Conservation (phyloP, 1,140 invertebrate species). For the Scaptomyza graminum region DNA sequence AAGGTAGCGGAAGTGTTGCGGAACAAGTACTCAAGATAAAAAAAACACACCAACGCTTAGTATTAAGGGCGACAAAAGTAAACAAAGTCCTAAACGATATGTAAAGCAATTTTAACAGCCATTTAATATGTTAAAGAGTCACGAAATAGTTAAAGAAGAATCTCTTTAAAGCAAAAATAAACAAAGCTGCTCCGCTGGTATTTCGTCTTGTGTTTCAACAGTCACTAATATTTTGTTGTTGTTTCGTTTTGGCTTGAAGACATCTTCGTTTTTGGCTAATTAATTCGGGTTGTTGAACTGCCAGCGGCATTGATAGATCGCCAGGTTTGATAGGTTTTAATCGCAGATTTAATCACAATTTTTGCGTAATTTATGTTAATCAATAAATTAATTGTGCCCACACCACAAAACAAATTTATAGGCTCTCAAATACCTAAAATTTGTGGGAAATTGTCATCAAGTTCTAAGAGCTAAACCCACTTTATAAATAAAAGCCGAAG, state of each 20-base stretch:
- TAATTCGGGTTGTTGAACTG: constrained; percentile 74
- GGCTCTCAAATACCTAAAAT: constrained; percentile 37
- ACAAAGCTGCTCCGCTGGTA: constrained; percentile 39
- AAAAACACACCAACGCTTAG: constrained; percentile 20
- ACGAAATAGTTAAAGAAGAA: constrained; percentile 11
- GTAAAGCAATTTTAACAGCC: constrained; percentile 53
- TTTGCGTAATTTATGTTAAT: constrained; percentile 52
- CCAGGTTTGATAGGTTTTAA: constrained; percentile 45
- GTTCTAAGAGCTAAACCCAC: constrained; percentile 28
- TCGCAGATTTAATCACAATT: constrained; percentile 58
- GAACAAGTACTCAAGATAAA: constrained; percentile 8
- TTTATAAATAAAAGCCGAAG: constrained; percentile 13
- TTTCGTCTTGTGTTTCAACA: constrained; percentile 54
- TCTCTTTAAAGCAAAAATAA: constrained; percentile 11
- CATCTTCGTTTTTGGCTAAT: constrained; percentile 50
- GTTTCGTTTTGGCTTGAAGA: constrained; percentile 18
- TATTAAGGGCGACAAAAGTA: constrained; percentile 8
- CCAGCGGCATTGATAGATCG: constrained; percentile 61
- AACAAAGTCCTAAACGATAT: constrained; percentile 6
- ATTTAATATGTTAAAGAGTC: constrained; percentile 62
- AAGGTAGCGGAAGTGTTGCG: constrained; percentile 63
- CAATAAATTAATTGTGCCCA: constrained; percentile 63
- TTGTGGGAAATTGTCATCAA: constrained; percentile 30
- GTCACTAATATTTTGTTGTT: constrained; percentile 58
- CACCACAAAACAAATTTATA: constrained; percentile 40